phyloP scores from a whole-genome alignment of 2,797 vertebrate genomes.

The Dromococcyx pavoninus region DNA sequence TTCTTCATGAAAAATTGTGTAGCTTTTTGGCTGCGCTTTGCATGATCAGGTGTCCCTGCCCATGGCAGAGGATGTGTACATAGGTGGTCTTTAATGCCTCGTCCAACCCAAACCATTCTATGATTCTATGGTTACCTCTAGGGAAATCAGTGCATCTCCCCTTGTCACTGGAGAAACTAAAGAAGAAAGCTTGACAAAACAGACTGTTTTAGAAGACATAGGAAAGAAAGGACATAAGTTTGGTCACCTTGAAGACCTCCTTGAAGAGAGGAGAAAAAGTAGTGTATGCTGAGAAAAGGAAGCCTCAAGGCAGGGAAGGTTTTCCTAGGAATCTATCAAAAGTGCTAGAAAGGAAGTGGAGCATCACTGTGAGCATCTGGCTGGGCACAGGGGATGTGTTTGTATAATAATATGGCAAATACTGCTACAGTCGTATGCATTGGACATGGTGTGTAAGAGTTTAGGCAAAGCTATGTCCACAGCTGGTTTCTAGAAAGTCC shows the following conservation, averaged over 20 bases:
- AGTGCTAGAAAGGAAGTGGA: neutral
- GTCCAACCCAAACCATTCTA: too few species aligned
- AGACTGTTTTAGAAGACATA: neutral
- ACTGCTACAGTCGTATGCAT: rapidly evolving
- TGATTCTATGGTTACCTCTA: neutral
- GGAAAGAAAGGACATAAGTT: neutral
- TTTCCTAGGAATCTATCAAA: neutral
- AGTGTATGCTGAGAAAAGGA: neutral
- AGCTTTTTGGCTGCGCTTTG: neutral
- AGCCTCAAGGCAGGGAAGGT: neutral
- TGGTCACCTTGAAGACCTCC: neutral
- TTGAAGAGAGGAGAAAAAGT: neutral
- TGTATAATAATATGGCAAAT: rapidly evolving
- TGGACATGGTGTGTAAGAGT: too few species aligned
- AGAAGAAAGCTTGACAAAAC: neutral
- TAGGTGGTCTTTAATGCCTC: too few species aligned
- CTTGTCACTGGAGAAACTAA: neutral
- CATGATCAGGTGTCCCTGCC: too few species aligned
- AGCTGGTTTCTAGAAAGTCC: neutral
- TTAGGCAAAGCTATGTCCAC: neutral
- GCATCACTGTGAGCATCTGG: neutral
- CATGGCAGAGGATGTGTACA: too few species aligned
- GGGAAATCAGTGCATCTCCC: neutral
- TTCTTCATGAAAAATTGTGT: neutral
- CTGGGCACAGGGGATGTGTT: neutral